Base-by-base conservation (phyloP, 2,797 vertebrate species). In the Eutrigla gurnardus region DNA sequence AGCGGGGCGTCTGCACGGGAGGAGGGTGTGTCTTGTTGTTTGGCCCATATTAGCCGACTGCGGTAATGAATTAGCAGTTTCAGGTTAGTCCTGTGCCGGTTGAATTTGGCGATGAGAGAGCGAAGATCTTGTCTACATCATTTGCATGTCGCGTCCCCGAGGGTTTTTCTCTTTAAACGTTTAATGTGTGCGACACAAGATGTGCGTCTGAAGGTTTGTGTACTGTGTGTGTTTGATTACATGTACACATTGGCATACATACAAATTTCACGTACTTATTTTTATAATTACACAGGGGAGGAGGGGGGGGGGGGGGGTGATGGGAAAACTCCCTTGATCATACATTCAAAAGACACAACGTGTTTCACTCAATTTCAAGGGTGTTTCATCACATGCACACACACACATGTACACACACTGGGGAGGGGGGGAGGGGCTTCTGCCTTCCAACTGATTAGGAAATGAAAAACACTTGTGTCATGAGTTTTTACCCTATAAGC, bases 351-450 rank as follows among this genome's bases (percentile, higher is more conserved):
- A 91, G 88, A 86, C 82, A 65, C 75, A 62, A 61, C 15, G 35
- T 33, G 77, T 94, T 93, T 92, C 91, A 87, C 84, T 80, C 73
- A 77, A 81, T 92, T 92, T 93, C 91, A 88, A 74, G 80, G 81
- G 68, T 87, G 80, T 94, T 92, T 92, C 92, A 92, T 94, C 93
- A 92, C 73, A 74, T 77, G 60, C 66, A 81, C 2, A 45, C 70
- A 75, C 75, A 54, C 73, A 70, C 67, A 71, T 39, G 7, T 47
- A 1, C 40, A 35, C 69, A 32, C 47, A 39, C 46, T 3, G 32
- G 32, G 35, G 62, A n/a, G 33, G 15, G 14, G n/a, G 50, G 53
- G 64, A 54, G 72, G 68, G 73, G 35, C 0, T 36, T 70, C 75
- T 86, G 82, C 80, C 84, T 86, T 81, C 84, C 65, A 80, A 83